Evolutionary conservation across 2,797 vertebrate genomes (phyloP), one percentile per base, ranked within the genome.

Genomic region (Syncerus caffer): DNA sequence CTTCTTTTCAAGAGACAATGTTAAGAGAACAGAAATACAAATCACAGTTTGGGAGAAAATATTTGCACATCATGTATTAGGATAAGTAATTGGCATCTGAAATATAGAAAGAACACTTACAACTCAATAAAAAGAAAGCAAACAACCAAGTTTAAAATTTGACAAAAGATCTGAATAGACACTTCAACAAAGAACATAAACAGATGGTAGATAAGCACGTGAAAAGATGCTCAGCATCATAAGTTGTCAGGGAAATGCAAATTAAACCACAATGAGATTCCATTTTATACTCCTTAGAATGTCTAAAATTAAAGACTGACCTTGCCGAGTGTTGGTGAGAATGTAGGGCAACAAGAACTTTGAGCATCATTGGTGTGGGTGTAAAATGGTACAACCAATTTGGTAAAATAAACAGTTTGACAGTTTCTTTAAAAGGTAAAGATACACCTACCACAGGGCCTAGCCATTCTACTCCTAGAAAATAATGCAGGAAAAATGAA

Each of bases 1-100:
- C 19, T 71, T 29, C 25, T 34, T 85, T 55, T 90, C 64, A 86
- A 96, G 92, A 82, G 57, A 62, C 14, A 90, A 64, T 42, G 11
- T 60, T 80, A 97, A 85, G 25, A 92, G 38, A 93, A 89, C 76
- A 16, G 94, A 96, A 96, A 85, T n/a, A 87, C 4, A 91, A 89
- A 29, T 6, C 25, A 85, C 5, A 53, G 27, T n/a, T 57, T 78
- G 6, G 80, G 45, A 94, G 57, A 89, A 90, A 92, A 89, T 21
- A 76, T 50, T 55, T 92, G 1, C 50, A 45, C 11, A 85, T 67
- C 12, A 62, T 19, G n/a, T 82, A 85, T 45, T 85, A 88, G 58
- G 53, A 90, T 92, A 90, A 94, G 79, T 15, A 19, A 57, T 12
- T 87, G 29, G 27, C 17, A 93, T 50, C 71, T 3, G n/a, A 51